Conservation (phyloP, 1,140 invertebrate genomes). For the Aphelinus atriplicis region DNA sequence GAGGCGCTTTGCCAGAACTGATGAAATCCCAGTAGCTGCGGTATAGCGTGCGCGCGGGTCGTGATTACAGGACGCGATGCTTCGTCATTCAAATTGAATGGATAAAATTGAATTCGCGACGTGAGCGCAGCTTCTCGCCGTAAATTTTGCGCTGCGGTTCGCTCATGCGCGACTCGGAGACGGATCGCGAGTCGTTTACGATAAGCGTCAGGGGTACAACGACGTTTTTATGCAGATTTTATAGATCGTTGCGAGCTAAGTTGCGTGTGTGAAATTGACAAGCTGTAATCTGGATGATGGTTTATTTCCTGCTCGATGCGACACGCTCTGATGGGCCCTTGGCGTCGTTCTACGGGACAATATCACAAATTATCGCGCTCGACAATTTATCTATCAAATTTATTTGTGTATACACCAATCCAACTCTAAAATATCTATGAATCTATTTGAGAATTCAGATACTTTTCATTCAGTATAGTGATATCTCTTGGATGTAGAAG, state of each 20-base stretch:
- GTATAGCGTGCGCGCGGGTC: background rate
- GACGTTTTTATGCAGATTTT: slow-evolving; percentile 7
- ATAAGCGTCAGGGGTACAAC: background rate
- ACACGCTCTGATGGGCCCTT: too few relatives aligned
- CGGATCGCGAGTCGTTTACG: slow-evolving; percentile 4
- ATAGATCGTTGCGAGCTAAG: slow-evolving; percentile 4
- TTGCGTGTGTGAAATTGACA: background rate
- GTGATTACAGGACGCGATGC: slow-evolving; percentile 28
- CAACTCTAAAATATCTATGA: too few relatives aligned
- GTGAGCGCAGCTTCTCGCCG: background rate
- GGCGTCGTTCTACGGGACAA: too few relatives aligned
- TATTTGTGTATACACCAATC: too few relatives aligned
- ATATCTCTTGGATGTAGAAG: too few relatives aligned
- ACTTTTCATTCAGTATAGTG: too few relatives aligned
- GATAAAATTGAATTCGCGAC: slow-evolving; percentile 29
- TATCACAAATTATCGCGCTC: too few relatives aligned
- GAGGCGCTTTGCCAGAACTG: background rate
- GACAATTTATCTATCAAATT: too few relatives aligned
- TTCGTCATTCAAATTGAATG: slow-evolving; percentile 25
- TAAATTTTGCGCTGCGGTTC: slow-evolving; percentile 15
- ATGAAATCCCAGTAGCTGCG: background rate
- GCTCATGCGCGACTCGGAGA: too few relatives aligned
- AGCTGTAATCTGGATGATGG: background rate
- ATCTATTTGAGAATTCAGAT: too few relatives aligned
- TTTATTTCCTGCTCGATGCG: too few relatives aligned